phyloP scores from a whole-genome alignment of 2,113 vertebrate genomes.

The Calonectris borealis region DNA sequence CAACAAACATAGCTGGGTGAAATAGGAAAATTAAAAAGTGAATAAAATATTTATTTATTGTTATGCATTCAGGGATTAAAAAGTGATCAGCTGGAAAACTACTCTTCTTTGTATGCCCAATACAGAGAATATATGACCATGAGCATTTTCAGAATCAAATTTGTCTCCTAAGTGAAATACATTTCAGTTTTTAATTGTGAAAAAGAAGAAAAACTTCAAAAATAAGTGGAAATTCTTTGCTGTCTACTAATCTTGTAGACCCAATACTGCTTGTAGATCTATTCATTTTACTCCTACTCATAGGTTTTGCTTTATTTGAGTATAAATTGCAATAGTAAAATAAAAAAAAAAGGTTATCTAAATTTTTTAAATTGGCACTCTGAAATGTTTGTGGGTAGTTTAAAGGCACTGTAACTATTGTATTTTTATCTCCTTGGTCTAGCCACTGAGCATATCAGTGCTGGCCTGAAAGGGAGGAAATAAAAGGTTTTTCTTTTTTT shows the following conservation, averaged over 20 bases:
- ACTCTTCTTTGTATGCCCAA: neutral
- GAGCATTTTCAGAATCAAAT: neutral
- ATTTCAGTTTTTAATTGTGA: neutral
- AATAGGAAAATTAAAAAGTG: neutral
- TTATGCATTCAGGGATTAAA: neutral
- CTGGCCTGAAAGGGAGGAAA: neutral
- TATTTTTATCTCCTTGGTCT: neutral
- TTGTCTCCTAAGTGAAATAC: neutral
- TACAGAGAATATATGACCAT: neutral
- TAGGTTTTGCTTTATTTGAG: neutral
- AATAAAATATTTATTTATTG: neutral
- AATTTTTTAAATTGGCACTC: neutral
- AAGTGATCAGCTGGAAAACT: neutral
- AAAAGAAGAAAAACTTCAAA: neutral
- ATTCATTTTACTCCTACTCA: neutral
- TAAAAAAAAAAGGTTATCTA: neutral
- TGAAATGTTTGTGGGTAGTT: neutral
- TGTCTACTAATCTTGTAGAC: neutral
- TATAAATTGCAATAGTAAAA: neutral
- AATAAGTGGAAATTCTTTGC: neutral
- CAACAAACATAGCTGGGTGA: neutral
- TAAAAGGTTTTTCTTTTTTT: neutral
- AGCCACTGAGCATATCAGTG: neutral
- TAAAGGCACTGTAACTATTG: neutral
- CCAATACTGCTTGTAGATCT: neutral